Percentiles rank a stretch among this genome's conserved stretches.
These are phyloP conservation scores for Magallana angulata DNA, from an alignment of 1,140 invertebrate genomes.

Conservation along the genomic window DNA sequence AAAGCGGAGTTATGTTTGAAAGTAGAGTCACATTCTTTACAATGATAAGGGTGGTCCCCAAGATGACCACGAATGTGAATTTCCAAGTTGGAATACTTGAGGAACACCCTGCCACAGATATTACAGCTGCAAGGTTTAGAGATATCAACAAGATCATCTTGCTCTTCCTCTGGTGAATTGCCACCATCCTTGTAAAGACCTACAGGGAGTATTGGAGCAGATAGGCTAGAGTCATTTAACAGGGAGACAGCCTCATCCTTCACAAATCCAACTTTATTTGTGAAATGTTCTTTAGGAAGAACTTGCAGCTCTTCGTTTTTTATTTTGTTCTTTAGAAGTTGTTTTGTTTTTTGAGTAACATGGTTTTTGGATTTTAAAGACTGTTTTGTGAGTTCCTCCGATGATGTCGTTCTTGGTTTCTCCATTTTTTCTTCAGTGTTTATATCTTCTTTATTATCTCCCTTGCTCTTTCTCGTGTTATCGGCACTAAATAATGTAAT, in stretches of 20 bases:
- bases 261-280: constrained; percentile 33
- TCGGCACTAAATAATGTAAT: too few species aligned
- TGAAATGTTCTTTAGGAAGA: constrained; percentile 43
- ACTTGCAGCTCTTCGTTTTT: background rate
- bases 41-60: constrained; percentile 81
- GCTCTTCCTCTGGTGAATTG: background rate
- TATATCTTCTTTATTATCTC: background rate
- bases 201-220: constrained; percentile 2
- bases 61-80: constrained; percentile 85
- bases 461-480: background rate
- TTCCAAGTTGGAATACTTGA: constrained; percentile 28
- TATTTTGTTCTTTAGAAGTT: constrained; percentile 10
- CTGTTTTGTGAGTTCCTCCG: background rate
- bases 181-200: constrained; percentile 20
- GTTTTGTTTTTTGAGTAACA: background rate
- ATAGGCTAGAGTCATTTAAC: background rate
- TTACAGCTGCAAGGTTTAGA: constrained; percentile 57
- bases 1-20: constrained; percentile 94
- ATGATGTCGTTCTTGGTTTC: background rate
- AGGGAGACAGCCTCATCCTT: background rate
- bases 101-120: constrained; percentile 64
- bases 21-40: constrained; percentile 87
- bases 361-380: background rate
- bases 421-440: background rate
- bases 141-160: constrained; percentile 17